Evolutionary conservation across 2,888 invertebrate genomes (phyloP), one percentile per base, ranked within the genome.

Genomic region (Caenorhabditis uteleia): DNA sequence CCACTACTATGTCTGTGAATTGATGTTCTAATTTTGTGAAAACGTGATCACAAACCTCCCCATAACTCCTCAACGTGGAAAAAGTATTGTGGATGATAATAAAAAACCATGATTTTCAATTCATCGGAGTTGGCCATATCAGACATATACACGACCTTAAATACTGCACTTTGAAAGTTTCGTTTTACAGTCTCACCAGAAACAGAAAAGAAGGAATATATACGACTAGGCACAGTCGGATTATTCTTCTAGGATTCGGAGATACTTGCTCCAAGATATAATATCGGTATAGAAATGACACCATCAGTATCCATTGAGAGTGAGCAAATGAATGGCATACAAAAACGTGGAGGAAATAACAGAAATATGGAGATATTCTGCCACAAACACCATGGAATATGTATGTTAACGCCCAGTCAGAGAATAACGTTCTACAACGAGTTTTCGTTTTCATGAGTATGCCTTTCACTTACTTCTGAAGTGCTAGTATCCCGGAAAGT

Each of bases 281-380:
- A 39, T 56, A 56, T 2, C 56, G 48, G 21, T 56, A 49, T 20
- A 56, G 43, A 20, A 56, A 56, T 12, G 56, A 56, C 25, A 56
- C 48, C 56, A 56, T 56, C 3, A 56, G 31, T 18, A 56, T 49
- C 56, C 56, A 56, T 31, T 56, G 56, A 12, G 56, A 56, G 44
- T 56, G 56, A 1, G 56, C 56, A 31, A 56, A 49, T 21, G 48
- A 49, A 21, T 56, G 56, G 23, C 56, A 56, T 12, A 49, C 49
- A 38, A 56, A 49, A 16, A 42, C 42, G 20, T 56, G 56, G 2
- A 56, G 49, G 31, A 56, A 56, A 29, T 56, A 56, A 20, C 56
- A 56, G 18, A 56, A 56, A 21, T 44, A 56, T 3, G 56, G 38
- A 12, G 56, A 56, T 1, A 56, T 18, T 14, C 25, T 25, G 16